Conservation (phyloP, 2,888 invertebrate genomes). For the Tholera decimalis region DNA sequence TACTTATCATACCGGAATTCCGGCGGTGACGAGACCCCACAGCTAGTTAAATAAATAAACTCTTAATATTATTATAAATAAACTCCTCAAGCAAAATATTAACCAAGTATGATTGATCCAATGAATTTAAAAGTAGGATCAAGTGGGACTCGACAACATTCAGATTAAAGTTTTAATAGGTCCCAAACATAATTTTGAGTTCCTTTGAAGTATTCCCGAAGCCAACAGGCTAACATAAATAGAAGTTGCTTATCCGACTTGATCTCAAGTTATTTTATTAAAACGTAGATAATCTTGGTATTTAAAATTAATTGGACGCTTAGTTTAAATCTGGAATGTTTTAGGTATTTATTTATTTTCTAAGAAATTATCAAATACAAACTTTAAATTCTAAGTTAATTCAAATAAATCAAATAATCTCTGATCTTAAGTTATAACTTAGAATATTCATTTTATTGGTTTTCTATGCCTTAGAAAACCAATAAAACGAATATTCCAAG, state of each 20-base stretch:
- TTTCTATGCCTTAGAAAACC: no score
- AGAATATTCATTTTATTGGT: no score
- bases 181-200: conserved; percentile 29
- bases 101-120: conserved; percentile 27
- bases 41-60: no score
- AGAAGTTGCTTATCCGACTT: conserved; percentile 27
- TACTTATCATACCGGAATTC: no score
- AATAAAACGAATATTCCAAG: no score
- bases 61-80: background rate
- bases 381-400: background rate
- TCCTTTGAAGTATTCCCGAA: conserved; percentile 30
- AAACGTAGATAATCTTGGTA: conserved; percentile 2
- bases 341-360: background rate
- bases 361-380: background rate
- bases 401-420: background rate
- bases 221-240: conserved; percentile 18
- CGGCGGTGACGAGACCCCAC: no score
- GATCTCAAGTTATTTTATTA: conserved; percentile 31
- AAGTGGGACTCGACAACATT: conserved; percentile 27
- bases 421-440: no score
- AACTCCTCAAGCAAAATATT: conserved; percentile 9
- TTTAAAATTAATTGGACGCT: conserved; percentile 11
- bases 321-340: conserved; percentile 3
- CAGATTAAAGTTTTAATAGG: conserved; percentile 53
- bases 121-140: conserved; percentile 30